Conservation (phyloP, 2,113 vertebrate species). For the Peromyscus polionotus region DNA sequence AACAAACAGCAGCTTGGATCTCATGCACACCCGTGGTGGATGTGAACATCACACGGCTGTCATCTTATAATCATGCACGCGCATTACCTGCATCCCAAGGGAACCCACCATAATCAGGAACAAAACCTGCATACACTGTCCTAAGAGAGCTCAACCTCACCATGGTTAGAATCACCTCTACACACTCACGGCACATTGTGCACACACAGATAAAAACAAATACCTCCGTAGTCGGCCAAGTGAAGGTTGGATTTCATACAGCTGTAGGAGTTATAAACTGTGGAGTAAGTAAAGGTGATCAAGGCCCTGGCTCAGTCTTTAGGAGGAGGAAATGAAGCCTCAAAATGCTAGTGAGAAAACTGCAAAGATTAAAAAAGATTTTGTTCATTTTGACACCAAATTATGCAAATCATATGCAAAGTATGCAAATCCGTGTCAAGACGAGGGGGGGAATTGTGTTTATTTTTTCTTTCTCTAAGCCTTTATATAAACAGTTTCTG, state of each 20-base stretch:
- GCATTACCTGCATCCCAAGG: background rate
- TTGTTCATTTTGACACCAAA: conserved; percentile 52
- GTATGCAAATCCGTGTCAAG: conserved; percentile 34
- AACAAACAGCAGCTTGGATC: background rate
- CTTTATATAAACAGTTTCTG: conserved; percentile 60
- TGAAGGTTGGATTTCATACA: background rate
- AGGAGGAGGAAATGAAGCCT: background rate
- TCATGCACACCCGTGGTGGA: background rate
- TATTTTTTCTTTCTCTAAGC: conserved; percentile 56
- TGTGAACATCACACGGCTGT: background rate
- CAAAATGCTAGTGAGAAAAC: conserved; percentile 51
- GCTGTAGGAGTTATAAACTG: background rate
- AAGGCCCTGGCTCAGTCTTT: conserved; percentile 30
- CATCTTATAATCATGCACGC: background rate
- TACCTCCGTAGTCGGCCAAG: background rate
- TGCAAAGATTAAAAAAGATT: conserved; percentile 47
- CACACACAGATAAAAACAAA: background rate
- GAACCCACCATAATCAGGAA: background rate
- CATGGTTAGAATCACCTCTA: background rate
- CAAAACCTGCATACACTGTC: background rate
- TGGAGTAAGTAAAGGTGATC: conserved; percentile 18
- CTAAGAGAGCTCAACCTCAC: background rate
- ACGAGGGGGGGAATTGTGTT: background rate
- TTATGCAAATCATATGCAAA: conserved; percentile 65
- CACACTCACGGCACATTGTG: background rate